These are phyloP conservation scores for Ips typographus DNA, from an alignment of 1,140 invertebrate species.

Conservation along the genomic window DNA sequence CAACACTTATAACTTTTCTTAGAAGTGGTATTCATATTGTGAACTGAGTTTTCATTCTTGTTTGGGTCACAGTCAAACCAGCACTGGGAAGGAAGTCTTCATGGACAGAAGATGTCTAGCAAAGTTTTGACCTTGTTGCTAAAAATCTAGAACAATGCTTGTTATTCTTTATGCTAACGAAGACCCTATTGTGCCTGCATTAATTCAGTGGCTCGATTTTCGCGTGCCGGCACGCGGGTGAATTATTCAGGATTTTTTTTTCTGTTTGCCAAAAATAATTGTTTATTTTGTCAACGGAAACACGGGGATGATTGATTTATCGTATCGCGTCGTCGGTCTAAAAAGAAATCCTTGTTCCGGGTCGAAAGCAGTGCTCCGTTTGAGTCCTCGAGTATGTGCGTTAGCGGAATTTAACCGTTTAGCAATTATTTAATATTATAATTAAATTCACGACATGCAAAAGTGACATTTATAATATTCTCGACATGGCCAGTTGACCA, in stretches of 20 bases:
- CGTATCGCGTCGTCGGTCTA: too few relatives aligned
- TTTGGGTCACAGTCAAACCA: too few relatives aligned
- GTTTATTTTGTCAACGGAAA: slow-evolving; percentile 25
- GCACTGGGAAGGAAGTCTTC: too few relatives aligned
- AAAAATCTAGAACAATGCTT: too few relatives aligned
- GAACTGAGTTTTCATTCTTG: too few relatives aligned
- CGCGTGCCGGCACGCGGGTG: slow-evolving; percentile 7
- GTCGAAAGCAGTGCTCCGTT: too few relatives aligned
- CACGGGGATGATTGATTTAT: slow-evolving; percentile 20
- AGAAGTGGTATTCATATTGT: too few relatives aligned
- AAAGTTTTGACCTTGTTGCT: too few relatives aligned
- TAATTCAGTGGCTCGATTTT: slow-evolving; percentile 10
- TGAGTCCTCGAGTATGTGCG: too few relatives aligned
- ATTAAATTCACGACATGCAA: slow-evolving; percentile 27
- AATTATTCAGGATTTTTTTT: slow-evolving; percentile 18
- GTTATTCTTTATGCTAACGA: slow-evolving; percentile 12
- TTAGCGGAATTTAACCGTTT: neutral
- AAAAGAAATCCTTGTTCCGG: too few relatives aligned
- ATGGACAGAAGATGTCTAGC: too few relatives aligned
- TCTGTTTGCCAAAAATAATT: slow-evolving; percentile 24
- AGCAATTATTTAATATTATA: slow-evolving; percentile 25
- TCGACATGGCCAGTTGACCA: slow-evolving; percentile 9
- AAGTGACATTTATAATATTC: slow-evolving; percentile 21
- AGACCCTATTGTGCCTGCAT: slow-evolving; percentile 1
- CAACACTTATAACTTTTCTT: too few relatives aligned